phyloP scores from a whole-genome alignment of 2,113 vertebrate species.

The Nerophis ophidion region DNA sequence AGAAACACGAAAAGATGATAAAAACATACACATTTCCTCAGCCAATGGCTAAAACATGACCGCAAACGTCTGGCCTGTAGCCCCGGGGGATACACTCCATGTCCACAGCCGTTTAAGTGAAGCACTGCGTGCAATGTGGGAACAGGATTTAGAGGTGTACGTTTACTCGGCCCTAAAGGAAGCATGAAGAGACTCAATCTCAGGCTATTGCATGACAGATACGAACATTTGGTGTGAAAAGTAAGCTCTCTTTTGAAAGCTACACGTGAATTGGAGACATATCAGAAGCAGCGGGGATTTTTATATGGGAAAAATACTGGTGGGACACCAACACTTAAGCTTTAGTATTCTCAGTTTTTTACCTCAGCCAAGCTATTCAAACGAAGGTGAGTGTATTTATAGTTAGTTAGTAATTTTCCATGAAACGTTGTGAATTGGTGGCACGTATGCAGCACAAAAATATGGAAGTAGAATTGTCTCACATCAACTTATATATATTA shows the following conservation, averaged over 20 bases:
- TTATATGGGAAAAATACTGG: background rate
- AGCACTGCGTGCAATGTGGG: constrained; percentile 35
- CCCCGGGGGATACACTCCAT: constrained; percentile 38
- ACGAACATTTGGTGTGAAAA: constrained; percentile 19
- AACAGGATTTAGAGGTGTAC: constrained; percentile 31
- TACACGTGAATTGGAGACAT: constrained; percentile 10
- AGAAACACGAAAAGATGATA: constrained; percentile 30
- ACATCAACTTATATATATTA: too few species aligned
- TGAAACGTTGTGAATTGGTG: too few species aligned
- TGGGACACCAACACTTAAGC: too few species aligned
- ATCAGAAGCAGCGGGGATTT: background rate
- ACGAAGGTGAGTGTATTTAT: too few species aligned
- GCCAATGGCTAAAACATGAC: constrained; percentile 37
- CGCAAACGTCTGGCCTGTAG: constrained; percentile 36
- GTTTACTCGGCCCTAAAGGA: constrained; percentile 34
- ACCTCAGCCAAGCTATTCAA: too few species aligned
- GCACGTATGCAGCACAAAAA: too few species aligned
- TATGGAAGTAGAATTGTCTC: too few species aligned
- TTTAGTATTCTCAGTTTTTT: too few species aligned
- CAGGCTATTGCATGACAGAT: constrained; percentile 12
- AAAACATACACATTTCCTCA: constrained; percentile 31
- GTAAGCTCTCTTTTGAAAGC: constrained; percentile 7
- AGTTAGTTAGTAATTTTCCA: too few species aligned
- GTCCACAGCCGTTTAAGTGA: constrained; percentile 21
- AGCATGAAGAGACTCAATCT: constrained; percentile 26